Percentiles rank a stretch among this genome's conserved stretches.
Conservation (phyloP, 2,888 invertebrate genomes). For the Alloplasta piceator region DNA sequence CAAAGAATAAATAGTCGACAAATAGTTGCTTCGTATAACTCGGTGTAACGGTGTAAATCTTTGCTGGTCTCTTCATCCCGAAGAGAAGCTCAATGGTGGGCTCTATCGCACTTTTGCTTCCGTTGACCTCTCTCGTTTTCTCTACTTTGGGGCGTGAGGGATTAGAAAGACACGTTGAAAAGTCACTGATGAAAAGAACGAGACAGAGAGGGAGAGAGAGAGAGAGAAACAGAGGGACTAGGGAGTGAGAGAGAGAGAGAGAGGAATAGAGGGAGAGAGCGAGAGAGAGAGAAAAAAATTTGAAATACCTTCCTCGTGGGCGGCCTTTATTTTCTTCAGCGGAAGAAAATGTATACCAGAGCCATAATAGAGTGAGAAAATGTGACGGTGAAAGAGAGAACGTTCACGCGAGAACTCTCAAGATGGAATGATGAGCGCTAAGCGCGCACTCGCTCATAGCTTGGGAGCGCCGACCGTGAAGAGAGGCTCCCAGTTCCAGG, state of each 20-base stretch:
- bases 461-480: neutral
- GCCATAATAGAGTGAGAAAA: neutral
- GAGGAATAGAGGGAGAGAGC: neutral
- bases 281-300: too few species aligned
- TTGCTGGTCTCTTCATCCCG: constrained; percentile 58
- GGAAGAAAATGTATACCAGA: too few species aligned
- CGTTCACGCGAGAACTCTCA: constrained; percentile 14
- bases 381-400: neutral
- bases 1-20: neutral
- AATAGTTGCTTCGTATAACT: constrained; percentile 64
- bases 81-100: too few species aligned
- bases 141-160: constrained; percentile 24
- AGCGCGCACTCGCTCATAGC: neutral
- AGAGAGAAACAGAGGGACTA: neutral
- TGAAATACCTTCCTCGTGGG: too few species aligned
- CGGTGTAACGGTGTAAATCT: constrained; percentile 80
- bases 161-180: constrained; percentile 34
- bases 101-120: constrained; percentile 35
- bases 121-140: constrained; percentile 20
- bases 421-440: constrained; percentile 10
- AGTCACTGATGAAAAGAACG: constrained; percentile 6
- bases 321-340: too few species aligned
- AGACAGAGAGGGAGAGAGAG: neutral
- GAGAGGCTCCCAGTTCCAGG: constrained; percentile 34
- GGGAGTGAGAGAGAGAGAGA: too few species aligned